phyloP scores from a whole-genome alignment of 2,113 vertebrate genomes.

The Gobio gobio region DNA sequence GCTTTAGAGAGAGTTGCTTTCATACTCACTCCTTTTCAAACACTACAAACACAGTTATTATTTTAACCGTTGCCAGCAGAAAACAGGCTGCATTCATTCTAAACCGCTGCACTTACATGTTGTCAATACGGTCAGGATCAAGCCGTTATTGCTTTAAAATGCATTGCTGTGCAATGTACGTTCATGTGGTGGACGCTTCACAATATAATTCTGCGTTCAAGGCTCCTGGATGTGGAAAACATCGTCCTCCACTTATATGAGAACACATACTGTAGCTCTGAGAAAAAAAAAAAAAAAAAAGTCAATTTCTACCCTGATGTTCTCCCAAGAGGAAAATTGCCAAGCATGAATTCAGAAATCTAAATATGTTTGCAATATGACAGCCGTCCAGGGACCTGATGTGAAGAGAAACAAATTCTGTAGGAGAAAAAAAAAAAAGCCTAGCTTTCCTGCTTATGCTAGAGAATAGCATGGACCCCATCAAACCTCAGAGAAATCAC shows the following conservation, averaged over 20 bases:
- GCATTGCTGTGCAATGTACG: background rate
- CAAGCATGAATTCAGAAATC: conserved; percentile 18
- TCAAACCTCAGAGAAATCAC: conserved; percentile 11
- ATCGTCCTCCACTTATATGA: background rate
- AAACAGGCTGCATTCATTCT: background rate
- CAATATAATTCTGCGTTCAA: conserved; percentile 5
- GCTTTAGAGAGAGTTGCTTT: conserved; percentile 20
- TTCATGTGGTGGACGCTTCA: background rate
- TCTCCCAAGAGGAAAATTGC: conserved; percentile 40
- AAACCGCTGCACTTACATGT: background rate
- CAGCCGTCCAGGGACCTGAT: conserved; percentile 30
- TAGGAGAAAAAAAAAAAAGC: background rate
- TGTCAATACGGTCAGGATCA: background rate
- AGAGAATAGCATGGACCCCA: background rate
- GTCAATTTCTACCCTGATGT: background rate
- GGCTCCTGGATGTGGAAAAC: background rate
- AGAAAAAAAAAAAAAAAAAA: background rate
- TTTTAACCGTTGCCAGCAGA: background rate
- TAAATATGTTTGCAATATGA: conserved; percentile 42
- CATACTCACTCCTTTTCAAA: background rate
- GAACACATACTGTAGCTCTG: background rate
- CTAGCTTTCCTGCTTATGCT: background rate
- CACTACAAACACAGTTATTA: background rate
- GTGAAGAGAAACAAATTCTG: conserved; percentile 49
- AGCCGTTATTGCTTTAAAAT: background rate